These are phyloP conservation scores for Catocala fraxini DNA, from an alignment of 2,888 invertebrate genomes.

Conservation along the genomic window DNA sequence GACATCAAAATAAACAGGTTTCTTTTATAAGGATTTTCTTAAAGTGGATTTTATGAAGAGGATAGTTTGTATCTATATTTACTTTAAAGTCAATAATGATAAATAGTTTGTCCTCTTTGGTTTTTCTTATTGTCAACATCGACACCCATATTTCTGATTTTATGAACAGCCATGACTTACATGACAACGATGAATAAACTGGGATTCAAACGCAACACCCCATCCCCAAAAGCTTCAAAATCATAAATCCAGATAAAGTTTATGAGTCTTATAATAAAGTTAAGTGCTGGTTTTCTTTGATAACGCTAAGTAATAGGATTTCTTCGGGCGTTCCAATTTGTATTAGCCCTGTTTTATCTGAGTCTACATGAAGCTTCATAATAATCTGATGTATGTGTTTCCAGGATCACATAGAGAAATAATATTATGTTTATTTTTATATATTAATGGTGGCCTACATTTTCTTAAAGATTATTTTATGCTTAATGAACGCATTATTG, in stretches of 20 bases:
- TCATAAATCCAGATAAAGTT: slow-evolving; percentile 75
- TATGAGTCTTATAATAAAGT: slow-evolving; percentile 63
- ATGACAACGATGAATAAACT: slow-evolving; percentile 7
- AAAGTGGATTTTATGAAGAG: slow-evolving; percentile 15
- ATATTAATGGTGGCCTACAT: slow-evolving; percentile 1
- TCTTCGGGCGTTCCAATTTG: slow-evolving; percentile 53
- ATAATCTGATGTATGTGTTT: slow-evolving; percentile 41
- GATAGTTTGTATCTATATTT: slow-evolving; percentile 3
- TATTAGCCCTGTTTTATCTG: slow-evolving; percentile 54
- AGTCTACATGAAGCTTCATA: slow-evolving; percentile 40
- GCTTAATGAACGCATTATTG: too few relatives aligned
- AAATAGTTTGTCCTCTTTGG: not conserved
- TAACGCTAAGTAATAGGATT: slow-evolving; percentile 64
- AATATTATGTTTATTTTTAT: not conserved
- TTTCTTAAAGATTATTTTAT: not conserved
- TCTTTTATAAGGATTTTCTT: slow-evolving; percentile 57
- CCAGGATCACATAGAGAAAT: slow-evolving; percentile 8
- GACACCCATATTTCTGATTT: not conserved
- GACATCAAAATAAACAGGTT: slow-evolving; percentile 84
- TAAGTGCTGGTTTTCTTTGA: slow-evolving; percentile 64
- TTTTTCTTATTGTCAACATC: too few relatives aligned
- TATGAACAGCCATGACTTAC: slow-evolving; percentile 5
- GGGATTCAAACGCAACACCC: slow-evolving; percentile 17
- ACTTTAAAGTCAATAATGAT: slow-evolving; percentile 1
- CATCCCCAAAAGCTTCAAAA: slow-evolving; percentile 43